Percentiles rank a stretch among this genome's conserved stretches.
These are phyloP conservation scores for Sminthopsis crassicaudata DNA, from an alignment of 2,113 vertebrate species.

Conservation along the genomic window DNA sequence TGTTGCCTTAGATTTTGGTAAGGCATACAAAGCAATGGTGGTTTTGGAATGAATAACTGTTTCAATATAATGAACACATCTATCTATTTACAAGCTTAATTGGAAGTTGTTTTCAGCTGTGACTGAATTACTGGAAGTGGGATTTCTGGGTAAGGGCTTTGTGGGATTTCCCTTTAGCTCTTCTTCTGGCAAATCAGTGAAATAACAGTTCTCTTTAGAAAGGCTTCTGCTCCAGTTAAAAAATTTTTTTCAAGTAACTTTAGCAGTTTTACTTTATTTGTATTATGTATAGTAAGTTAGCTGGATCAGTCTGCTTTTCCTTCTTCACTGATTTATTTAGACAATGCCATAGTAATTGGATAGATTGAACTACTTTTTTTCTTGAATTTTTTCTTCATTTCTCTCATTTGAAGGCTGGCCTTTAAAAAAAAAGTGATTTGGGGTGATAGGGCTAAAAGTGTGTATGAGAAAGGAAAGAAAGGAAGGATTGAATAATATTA, in stretches of 20 bases:
- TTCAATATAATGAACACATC: neutral
- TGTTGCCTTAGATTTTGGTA: neutral
- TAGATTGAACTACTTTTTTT: neutral
- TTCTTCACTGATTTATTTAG: conserved; percentile 59
- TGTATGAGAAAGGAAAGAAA: neutral
- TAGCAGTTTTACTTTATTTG: neutral
- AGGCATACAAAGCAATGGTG: neutral
- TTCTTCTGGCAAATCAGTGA: conserved; percentile 37
- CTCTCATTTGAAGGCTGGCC: conserved; percentile 30
- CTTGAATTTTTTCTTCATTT: neutral
- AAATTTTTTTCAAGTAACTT: neutral
- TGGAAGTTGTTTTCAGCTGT: conserved; percentile 51
- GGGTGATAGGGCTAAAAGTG: neutral
- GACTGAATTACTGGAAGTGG: conserved; percentile 62
- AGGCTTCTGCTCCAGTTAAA: conserved; percentile 19
- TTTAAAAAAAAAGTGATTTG: neutral
- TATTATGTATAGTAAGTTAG: conserved; percentile 66
- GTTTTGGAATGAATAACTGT: neutral
- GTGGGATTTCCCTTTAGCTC: conserved; percentile 33
- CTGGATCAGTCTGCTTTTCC: conserved; percentile 38
- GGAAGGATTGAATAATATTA: conserved; percentile 60
- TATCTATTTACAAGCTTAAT: conserved; percentile 50
- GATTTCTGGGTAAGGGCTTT: conserved; percentile 71
- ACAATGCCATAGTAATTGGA: conserved; percentile 56
- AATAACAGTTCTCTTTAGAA: conserved; percentile 63